Base-by-base conservation (phyloP, 2,797 vertebrate species). In the Trematomus bernacchii region DNA sequence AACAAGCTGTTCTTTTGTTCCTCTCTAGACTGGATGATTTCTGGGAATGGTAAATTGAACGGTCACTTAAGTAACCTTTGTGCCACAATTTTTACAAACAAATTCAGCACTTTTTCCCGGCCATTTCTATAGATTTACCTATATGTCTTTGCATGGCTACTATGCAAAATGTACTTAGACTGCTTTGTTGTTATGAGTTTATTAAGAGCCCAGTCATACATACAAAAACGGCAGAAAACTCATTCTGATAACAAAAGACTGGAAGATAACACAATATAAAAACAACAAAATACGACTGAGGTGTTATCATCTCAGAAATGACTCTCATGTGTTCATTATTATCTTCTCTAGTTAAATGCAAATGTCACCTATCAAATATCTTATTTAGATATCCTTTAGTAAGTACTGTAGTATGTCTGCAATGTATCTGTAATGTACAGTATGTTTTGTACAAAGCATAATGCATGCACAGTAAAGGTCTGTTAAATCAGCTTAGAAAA, bases 171-270 rank as follows among this genome's bases (percentile, higher is more conserved):
- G 60, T 68, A 71, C 47, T 83, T 67, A 65, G 64, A 57, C 44
- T 50, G 58, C 48, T 77, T 2, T 12, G 59, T 73, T 85, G 77
- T 85, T 74, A 69, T 50, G 52, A 66, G 48, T 81, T 79, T 79
- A 52, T 74, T 72, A 73, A 73, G 65, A 71, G 67, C n/a, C 30
- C 40, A 62, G 59, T 40, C 73, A 52, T 73, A 53, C 62, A 58
- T 71, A 69, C 69, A 73, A 71, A 53, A 75, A 80, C 69, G 79
- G 52, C 40, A 42, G 50, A 66, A 76, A 62, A 48, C 43, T 60
- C 0, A 75, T 71, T 78, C 75, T 46, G 18, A 10, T 51, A 37
- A 57, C 10, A 81, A 71, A 60, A 55, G 43, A 69, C 5, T n/a
- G n/a, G 7, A 51, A 19, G n/a, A 9, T 58, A 37, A 61, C 57